Evolutionary conservation across 92 coral and sea anemone genomes (phyloP).

Genomic region (Isaurus tuberculatus): DNA sequence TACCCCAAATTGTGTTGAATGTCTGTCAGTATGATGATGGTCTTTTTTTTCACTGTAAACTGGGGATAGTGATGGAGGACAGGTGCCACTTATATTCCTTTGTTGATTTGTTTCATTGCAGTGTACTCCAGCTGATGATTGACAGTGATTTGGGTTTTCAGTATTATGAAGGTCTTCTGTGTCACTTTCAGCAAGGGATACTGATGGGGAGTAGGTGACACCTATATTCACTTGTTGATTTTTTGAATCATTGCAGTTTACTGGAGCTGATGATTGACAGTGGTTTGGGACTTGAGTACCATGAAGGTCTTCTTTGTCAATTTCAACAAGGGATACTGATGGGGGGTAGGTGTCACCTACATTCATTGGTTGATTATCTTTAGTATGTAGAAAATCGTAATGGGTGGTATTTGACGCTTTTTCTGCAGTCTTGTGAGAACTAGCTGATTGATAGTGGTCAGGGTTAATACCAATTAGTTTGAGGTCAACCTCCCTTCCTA

Average conservation of each 20-base stretch:
- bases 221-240: background rate
- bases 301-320: background rate
- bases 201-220: background rate
- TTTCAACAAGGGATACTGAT: background rate
- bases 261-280: background rate
- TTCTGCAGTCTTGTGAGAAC: background rate
- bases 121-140: background rate
- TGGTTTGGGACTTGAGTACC: background rate
- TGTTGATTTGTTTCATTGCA: background rate
- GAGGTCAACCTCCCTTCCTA: slow-evolving; percentile 54
- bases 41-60: background rate
- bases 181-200: background rate
- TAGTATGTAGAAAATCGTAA: background rate
- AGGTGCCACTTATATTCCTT: background rate
- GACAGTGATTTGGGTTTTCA: background rate
- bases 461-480: slow-evolving; percentile 36
- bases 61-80: background rate
- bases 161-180: background rate
- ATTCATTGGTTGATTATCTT: background rate
- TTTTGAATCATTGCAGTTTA: background rate
- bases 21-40: no score
- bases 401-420: background rate
- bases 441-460: background rate
- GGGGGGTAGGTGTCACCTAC: background rate
- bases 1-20: no score